phyloP scores from a whole-genome alignment of 2,797 vertebrate genomes.

The Aphelocoma californica region DNA sequence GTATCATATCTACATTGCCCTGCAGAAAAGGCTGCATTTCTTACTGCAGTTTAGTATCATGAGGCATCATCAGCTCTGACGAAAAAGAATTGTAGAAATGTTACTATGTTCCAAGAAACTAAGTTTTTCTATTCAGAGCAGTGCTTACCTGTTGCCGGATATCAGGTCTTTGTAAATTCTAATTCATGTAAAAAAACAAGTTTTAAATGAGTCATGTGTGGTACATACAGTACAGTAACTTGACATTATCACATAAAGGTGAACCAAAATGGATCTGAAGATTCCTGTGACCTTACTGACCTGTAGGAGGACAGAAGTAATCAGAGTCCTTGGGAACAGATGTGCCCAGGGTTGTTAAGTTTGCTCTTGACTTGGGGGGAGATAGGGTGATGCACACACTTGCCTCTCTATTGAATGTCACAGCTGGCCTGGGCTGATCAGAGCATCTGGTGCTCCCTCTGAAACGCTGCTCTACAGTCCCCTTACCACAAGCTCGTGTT shows the following conservation, averaged over 20 bases:
- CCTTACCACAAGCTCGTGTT: not conserved
- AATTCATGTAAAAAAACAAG: not conserved
- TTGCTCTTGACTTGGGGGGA: not conserved
- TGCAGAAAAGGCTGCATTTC: not conserved
- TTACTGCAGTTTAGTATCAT: not conserved
- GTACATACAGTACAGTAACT: not conserved
- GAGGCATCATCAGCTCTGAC: not conserved
- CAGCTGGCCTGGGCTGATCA: constrained; percentile 19
- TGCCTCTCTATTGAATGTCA: not conserved
- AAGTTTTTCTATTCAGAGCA: not conserved
- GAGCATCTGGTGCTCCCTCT: constrained; percentile 42
- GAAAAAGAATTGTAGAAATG: not conserved
- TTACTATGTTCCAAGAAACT: not conserved
- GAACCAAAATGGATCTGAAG: not conserved
- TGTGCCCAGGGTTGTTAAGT: constrained; percentile 4
- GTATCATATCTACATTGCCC: not conserved
- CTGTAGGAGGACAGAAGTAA: not conserved
- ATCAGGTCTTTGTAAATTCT: not conserved
- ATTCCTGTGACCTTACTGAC: constrained; percentile 3
- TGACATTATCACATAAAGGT: not conserved
- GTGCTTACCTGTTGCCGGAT: not conserved
- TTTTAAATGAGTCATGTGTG: not conserved
- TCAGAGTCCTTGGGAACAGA: not conserved
- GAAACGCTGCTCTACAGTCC: not conserved
- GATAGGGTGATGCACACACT: not conserved